Evolutionary conservation across 2,797 vertebrate genomes (phyloP).

Genomic region (Phylloscopus collybita): DNA sequence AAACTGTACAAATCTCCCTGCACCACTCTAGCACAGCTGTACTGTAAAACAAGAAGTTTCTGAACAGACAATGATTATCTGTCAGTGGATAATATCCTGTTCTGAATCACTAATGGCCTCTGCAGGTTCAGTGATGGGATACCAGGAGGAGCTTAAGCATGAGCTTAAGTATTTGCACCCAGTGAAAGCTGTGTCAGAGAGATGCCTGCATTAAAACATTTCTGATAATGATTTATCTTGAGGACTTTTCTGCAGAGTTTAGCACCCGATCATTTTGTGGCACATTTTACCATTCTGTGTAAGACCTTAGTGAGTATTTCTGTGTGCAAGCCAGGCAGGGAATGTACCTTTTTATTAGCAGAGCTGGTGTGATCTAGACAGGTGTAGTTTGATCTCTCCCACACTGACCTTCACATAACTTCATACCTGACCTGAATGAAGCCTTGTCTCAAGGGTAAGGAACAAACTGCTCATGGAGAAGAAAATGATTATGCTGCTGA

Average conservation of each 20-base stretch:
- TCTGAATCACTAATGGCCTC: slow-evolving; percentile 37
- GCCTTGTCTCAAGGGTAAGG: not conserved
- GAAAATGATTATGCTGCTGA: not conserved
- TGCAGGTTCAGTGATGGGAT: not conserved
- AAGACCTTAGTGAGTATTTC: not conserved
- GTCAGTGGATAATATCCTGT: slow-evolving; percentile 1
- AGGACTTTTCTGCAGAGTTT: not conserved
- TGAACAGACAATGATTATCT: slow-evolving; percentile 23
- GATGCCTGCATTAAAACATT: not conserved
- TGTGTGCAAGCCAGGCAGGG: not conserved
- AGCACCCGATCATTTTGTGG: not conserved
- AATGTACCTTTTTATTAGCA: not conserved
- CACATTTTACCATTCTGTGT: not conserved
- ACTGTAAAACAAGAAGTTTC: slow-evolving; percentile 17
- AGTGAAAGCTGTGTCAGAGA: not conserved
- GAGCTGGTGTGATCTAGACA: not conserved
- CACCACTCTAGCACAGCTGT: not conserved
- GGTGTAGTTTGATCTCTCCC: not conserved
- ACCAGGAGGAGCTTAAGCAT: not conserved
- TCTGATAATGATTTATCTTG: not conserved
- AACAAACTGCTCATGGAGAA: not conserved
- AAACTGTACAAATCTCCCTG: not conserved
- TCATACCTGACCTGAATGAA: not conserved
- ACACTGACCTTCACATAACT: not conserved
- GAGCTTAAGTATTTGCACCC: slow-evolving; percentile 16